phyloP scores from a whole-genome alignment of 2,113 vertebrate species.

The Poecile atricapillus region DNA sequence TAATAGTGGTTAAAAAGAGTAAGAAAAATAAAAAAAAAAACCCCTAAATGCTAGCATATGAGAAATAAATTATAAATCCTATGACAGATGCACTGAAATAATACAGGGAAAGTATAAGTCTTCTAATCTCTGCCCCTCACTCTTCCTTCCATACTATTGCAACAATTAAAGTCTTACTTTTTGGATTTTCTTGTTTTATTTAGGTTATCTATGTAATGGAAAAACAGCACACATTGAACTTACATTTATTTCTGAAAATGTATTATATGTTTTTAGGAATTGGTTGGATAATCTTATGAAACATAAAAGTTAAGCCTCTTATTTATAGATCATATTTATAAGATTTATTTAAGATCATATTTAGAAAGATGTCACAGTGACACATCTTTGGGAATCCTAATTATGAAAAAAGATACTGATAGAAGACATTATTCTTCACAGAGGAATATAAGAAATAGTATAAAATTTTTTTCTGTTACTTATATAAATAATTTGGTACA shows the following conservation, averaged over 20 bases:
- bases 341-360: not conserved
- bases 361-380: constrained; percentile 45
- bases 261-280: not conserved
- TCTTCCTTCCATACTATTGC: not conserved
- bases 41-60: not conserved
- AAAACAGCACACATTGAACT: not conserved
- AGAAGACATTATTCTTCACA: not conserved
- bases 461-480: constrained; percentile 33
- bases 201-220: not conserved
- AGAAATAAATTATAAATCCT: not conserved
- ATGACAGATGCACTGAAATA: not conserved
- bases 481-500: constrained; percentile 37
- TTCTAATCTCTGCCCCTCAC: not conserved
- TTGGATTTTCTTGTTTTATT: constrained; percentile 1
- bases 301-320: not conserved
- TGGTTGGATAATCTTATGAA: not conserved
- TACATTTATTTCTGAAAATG: not conserved
- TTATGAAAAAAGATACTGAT: not conserved
- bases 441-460: constrained; percentile 5
- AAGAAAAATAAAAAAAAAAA: not conserved
- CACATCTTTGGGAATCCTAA: constrained; percentile 20
- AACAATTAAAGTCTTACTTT: not conserved
- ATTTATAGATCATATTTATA: not conserved
- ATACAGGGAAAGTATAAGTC: not conserved
- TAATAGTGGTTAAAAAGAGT: not conserved